Evolutionary conservation across 2,888 invertebrate species (phyloP).

Genomic region (Alentia gelatinosa): DNA sequence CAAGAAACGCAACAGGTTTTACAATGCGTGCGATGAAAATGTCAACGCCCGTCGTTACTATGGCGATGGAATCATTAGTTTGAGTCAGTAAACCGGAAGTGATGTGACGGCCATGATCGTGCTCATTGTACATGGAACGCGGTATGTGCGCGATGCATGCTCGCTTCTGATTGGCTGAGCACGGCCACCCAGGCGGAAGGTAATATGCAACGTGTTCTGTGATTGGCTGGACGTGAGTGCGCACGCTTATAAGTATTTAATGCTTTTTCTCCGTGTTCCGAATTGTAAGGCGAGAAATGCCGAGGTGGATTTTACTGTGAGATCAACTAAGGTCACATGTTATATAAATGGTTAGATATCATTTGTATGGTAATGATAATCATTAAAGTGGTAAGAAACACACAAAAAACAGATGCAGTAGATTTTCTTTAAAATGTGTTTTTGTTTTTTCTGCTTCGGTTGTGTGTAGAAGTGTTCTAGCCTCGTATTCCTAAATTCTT

Average conservation of each 20-base stretch:
- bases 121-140: slow-evolving; percentile 18
- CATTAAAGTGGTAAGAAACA: no score
- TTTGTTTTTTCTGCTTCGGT: no score
- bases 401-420: no score
- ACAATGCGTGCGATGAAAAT: not conserved
- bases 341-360: no score
- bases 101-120: not conserved
- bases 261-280: not conserved
- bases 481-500: no score
- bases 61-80: slow-evolving; percentile 29
- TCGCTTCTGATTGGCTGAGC: slow-evolving; percentile 8
- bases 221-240: not conserved
- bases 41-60: not conserved
- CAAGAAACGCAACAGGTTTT: not conserved
- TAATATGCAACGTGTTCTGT: not conserved
- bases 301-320: no score
- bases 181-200: not conserved
- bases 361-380: no score
- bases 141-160: not conserved
- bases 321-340: no score
- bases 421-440: no score
- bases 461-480: no score
- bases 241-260: slow-evolving; percentile 9
- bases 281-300: no score
- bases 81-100: not conserved